Conservation (phyloP, 2,113 vertebrate species). For the Seriola dumerili region DNA sequence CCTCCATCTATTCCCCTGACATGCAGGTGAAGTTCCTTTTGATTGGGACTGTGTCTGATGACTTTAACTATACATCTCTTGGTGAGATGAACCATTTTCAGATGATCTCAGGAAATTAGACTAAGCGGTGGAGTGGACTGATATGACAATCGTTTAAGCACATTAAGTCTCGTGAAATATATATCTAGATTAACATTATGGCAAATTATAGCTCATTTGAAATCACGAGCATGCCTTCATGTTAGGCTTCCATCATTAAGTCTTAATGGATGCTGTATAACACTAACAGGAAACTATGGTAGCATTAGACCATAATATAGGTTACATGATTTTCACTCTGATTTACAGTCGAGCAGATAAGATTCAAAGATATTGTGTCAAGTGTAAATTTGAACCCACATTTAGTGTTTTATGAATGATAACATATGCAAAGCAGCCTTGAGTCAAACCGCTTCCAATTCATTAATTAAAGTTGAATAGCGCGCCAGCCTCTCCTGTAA, state of each 20-base stretch:
- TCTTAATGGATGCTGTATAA: slow-evolving; percentile 48
- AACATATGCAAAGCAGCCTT: background rate
- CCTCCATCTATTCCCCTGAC: slow-evolving; percentile 49
- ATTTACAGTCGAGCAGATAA: background rate
- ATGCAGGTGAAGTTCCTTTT: slow-evolving; percentile 50
- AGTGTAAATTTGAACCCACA: background rate
- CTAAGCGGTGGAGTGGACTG: slow-evolving; percentile 16
- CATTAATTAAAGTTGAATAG: background rate
- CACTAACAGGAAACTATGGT: slow-evolving; percentile 26
- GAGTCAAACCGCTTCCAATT: background rate
- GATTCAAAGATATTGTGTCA: background rate
- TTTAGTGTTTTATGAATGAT: background rate
- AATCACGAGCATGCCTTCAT: slow-evolving; percentile 54
- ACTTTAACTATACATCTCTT: slow-evolving; percentile 34
- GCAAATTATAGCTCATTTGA: slow-evolving; percentile 52
- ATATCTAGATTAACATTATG: slow-evolving; percentile 49
- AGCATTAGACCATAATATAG: background rate
- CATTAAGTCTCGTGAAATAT: slow-evolving; percentile 52
- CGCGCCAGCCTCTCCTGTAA: background rate
- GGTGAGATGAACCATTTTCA: slow-evolving; percentile 41
- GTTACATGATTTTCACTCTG: background rate
- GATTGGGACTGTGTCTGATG: slow-evolving; percentile 48
- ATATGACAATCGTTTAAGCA: slow-evolving; percentile 45
- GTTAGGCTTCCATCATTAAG: slow-evolving; percentile 47
- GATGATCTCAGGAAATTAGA: slow-evolving; percentile 52